Base-by-base conservation (phyloP, 2,797 vertebrate genomes). In the Eurystomus glaucurus region DNA sequence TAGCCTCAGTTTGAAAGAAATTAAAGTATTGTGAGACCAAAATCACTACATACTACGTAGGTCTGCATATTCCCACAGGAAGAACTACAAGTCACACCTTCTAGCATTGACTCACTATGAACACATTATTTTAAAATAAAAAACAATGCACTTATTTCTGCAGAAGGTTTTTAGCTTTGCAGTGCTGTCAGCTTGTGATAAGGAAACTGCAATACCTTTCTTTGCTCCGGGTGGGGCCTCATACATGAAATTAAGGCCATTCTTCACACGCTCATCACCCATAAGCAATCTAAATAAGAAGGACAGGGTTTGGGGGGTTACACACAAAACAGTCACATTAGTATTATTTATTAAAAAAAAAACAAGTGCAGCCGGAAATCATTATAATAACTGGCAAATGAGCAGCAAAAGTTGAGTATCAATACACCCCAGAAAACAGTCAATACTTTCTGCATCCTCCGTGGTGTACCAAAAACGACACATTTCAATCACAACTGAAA, bases 161-260 rank as follows among this genome's bases (percentile, higher is more conserved):
- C 37, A 52, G 41, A 65, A 55, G 8, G 8, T 22, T 89, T 72
- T 82, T 41, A 69, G 65, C 35, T 64, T 50, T 64, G 13, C 52
- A 58, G 39, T 9, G 23, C 20, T 20, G 10, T 29, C 58, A 57
- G 39, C 22, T 45, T 70, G 54, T 0, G 2, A 8, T 6, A 26
- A 80, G 46, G 35, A 97, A 90, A 58, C 7, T 57, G 7, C 46
- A 92, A 85, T 99, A 99, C 99, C 99, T 99, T 99, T 99, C 77
- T 99, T 99, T 96, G 99, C 99, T 97, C 99, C 99, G 55, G 99
- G 99, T 96, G 99, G 99, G 91, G 99, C 99, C 93, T 99, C 99
- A 64, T 99, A 99, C 99, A 99, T 99, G 96, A 99, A 99, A 98
- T 99, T 99, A 69, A 99, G 99, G 70, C 99, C 99, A 98, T 99